Conservation (phyloP, 1,140 invertebrate genomes). For the Atta colombica region DNA sequence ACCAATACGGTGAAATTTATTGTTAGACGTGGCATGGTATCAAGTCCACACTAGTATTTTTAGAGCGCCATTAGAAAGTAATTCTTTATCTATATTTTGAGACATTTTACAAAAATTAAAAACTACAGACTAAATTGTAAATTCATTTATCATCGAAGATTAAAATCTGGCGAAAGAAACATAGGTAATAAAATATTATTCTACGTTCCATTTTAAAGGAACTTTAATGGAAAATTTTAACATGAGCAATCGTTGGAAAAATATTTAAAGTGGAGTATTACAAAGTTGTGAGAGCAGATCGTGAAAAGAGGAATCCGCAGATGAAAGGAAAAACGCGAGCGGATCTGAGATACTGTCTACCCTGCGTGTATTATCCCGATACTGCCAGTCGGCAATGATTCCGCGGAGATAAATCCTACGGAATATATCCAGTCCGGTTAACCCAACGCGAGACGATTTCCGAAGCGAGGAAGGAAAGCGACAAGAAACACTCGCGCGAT, state of each 20-base stretch:
- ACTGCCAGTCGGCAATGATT: slow-evolving; percentile 45
- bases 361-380: slow-evolving; percentile 19
- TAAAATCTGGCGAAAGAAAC: slow-evolving; percentile 22
- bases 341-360: slow-evolving; percentile 10
- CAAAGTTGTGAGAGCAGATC: background rate
- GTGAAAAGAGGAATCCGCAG: slow-evolving; percentile 18
- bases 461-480: slow-evolving; percentile 26
- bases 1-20: too few relatives aligned
- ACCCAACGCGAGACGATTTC: slow-evolving; percentile 50
- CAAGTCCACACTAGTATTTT: too few relatives aligned
- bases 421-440: slow-evolving; percentile 55
- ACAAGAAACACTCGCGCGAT: slow-evolving; percentile 41
- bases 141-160: slow-evolving; percentile 3
- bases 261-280: slow-evolving; percentile 31
- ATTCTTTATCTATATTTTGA: background rate
- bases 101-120: background rate
- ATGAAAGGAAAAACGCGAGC: slow-evolving; percentile 19
- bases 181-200: slow-evolving; percentile 34
- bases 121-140: background rate
- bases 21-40: too few relatives aligned
- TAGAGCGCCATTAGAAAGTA: too few relatives aligned
- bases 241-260: slow-evolving; percentile 29
- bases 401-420: slow-evolving; percentile 49
- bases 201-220: background rate
- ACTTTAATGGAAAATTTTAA: slow-evolving; percentile 34